Evolutionary conservation across 2,888 invertebrate species (phyloP).

Genomic region (Heliconius cydno): DNA sequence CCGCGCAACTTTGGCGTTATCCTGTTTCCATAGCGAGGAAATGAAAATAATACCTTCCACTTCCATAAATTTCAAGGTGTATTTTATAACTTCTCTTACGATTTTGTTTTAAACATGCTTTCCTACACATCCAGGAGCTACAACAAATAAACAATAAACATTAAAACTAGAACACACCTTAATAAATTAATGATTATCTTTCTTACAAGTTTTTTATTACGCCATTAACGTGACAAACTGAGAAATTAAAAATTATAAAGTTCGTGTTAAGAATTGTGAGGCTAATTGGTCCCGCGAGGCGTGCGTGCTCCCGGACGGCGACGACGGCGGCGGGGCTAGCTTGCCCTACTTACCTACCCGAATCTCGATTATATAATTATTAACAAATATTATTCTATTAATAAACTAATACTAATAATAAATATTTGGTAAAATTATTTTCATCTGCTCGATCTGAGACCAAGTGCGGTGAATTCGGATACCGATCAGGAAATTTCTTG

Average conservation of each 20-base stretch:
- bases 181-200: conserved; percentile 11
- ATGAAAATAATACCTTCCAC: no score
- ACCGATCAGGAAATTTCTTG: no score
- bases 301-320: conserved; percentile 48
- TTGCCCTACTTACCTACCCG: conserved; percentile 6
- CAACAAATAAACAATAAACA: background rate
- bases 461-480: no score
- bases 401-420: no score
- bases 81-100: background rate
- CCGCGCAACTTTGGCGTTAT: no score
- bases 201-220: conserved; percentile 15
- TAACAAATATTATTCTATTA: no score
- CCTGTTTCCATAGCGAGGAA: no score
- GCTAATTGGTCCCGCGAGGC: conserved; percentile 67
- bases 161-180: background rate
- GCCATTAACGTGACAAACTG: conserved; percentile 22
- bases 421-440: background rate
- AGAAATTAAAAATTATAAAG: conserved; percentile 37
- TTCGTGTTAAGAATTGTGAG: conserved; percentile 38
- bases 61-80: background rate
- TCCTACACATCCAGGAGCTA: background rate
- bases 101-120: background rate
- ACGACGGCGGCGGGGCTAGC: background rate
- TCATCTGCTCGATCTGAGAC: background rate
- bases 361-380: no score